These are phyloP conservation scores for Drosophila hydei DNA, from an alignment of 1,140 invertebrate genomes.

Conservation along the genomic window DNA sequence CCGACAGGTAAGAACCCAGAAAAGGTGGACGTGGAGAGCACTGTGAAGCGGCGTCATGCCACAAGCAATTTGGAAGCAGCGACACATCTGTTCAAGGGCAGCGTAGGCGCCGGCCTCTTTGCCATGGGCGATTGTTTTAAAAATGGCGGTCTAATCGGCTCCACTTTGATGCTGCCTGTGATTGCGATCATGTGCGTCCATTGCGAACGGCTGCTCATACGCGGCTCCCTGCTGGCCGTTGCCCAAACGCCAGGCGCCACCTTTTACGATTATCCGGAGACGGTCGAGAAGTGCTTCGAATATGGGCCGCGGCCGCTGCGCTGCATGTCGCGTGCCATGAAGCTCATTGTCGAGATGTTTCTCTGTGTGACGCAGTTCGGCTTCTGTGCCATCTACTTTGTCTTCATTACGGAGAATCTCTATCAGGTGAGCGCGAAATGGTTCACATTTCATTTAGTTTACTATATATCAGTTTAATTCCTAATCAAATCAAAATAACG, in stretches of 20 bases:
- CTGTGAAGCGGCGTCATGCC: conserved; percentile 49
- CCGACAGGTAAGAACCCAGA: conserved; percentile 10
- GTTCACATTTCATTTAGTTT: neutral
- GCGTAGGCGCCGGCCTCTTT: conserved; percentile 90
- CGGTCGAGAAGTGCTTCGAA: conserved; percentile 91
- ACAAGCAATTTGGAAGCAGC: conserved; percentile 88
- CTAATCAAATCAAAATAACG: neutral
- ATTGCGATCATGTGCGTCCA: conserved; percentile 90
- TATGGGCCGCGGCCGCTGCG: conserved; percentile 88
- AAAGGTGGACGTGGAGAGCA: conserved; percentile 29
- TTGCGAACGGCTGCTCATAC: conserved; percentile 87
- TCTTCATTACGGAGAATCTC: conserved; percentile 94
- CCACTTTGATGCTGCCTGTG: conserved; percentile 87
- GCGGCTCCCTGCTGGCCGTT: conserved; percentile 66
- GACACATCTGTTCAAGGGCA: conserved; percentile 86
- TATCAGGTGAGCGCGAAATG: conserved; percentile 86
- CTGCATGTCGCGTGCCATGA: conserved; percentile 86
- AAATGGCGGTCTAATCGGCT: conserved; percentile 88
- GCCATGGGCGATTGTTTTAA: conserved; percentile 91
- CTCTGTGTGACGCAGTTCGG: conserved; percentile 96
- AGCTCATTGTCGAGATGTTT: conserved; percentile 90
- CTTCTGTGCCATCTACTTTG: conserved; percentile 97
- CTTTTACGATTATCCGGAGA: conserved; percentile 89
- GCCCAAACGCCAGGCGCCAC: conserved; percentile 68
- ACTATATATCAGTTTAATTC: neutral